Evolutionary conservation across 2,888 invertebrate genomes (phyloP), one percentile per base, ranked within the genome.

Genomic region (Erebia aethiops): DNA sequence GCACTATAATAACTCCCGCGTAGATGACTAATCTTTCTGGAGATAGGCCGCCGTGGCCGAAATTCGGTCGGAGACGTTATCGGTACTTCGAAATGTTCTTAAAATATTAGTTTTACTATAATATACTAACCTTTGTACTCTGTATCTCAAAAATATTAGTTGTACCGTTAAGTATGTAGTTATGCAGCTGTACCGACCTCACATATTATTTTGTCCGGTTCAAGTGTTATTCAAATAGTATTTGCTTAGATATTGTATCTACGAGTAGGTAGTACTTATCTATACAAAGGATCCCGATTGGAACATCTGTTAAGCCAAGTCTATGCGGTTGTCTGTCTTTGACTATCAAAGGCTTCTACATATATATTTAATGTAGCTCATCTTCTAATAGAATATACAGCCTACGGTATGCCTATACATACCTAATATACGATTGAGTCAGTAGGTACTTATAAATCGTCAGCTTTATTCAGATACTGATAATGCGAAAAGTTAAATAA

Each of bases 251-350:
- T 41, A 57, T 60, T 43, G 43, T 9, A 26, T 9, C n/a, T 4
- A 18, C n/a, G 35, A 35, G 35, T 35, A 35, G 35, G 35, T 35
- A 35, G 35, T 35, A 35, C 11, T 13, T 49, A 57, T 9, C 14
- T 14, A 26, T 35, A 61, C 61, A 61, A 61, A 46, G 43, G 61
- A 18, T 16, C 43, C 11, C 51, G 51, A 51, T 51, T n/a, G 51
- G 51, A 51, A n/a, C n/a, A 51, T 51, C 49, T 51, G 14, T 3
- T 51, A 51, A n/a, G 49, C 1, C 51, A 51, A 51, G n/a, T 51
- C n/a, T 51, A 7, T 51, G 51, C 51, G 61, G n/a, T 18, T 61
- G 43, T 60, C 60, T 61, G 43, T 43, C 61, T 61, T 61, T 61
- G 61, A 61, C 46, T 43, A 16, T 43, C 61, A 61, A 61, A 61